Evolutionary conservation across 2,797 vertebrate genomes (phyloP).

Genomic region (Molothrus ater): DNA sequence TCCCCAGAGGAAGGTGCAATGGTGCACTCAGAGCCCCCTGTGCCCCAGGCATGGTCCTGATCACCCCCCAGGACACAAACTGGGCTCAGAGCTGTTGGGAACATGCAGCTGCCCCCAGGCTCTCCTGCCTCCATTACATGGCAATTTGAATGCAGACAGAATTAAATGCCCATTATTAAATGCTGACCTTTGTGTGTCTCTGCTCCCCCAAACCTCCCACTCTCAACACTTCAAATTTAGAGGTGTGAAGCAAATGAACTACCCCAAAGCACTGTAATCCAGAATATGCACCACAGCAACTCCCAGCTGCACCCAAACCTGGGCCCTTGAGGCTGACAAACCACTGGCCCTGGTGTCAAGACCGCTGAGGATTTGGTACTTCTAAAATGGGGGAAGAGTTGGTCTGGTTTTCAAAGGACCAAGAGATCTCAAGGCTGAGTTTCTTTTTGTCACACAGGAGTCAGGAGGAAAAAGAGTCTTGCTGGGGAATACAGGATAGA

Average conservation of each 20-base stretch:
- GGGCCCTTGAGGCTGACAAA: background rate
- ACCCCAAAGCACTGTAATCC: background rate
- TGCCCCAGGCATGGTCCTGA: background rate
- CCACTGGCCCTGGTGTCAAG: background rate
- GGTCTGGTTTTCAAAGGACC: background rate
- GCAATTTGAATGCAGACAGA: background rate
- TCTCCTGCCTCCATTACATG: background rate
- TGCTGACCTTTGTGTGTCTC: background rate
- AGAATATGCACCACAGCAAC: background rate
- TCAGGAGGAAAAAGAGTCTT: background rate
- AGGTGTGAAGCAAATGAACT: background rate
- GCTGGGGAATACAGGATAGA: background rate
- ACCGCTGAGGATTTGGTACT: background rate
- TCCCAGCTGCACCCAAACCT: background rate
- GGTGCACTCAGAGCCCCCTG: background rate
- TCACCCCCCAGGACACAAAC: rapidly evolving
- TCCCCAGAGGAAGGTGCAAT: background rate
- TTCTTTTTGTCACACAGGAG: background rate
- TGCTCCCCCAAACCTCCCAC: background rate
- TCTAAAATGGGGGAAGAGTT: background rate
- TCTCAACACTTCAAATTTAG: background rate
- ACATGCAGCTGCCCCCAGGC: background rate
- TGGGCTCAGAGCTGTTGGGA: background rate
- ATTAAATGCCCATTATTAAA: background rate
- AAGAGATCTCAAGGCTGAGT: background rate